phyloP scores from a whole-genome alignment of 2,888 invertebrate species.

The Theodoxus fluviatilis region DNA sequence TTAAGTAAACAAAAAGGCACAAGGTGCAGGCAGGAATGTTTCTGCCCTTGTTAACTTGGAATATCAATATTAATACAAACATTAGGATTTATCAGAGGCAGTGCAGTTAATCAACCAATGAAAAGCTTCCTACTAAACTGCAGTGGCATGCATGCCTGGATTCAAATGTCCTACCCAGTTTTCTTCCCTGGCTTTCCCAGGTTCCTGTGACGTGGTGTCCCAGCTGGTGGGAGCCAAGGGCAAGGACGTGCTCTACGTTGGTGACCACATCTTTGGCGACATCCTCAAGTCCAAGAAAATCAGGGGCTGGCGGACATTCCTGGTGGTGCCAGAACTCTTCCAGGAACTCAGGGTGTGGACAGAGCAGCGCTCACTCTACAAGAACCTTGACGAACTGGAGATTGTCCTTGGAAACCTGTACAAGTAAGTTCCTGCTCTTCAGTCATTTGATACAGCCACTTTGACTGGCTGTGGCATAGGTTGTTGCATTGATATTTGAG shows the following conservation, averaged over 20 bases:
- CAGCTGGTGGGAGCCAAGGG: conserved; percentile 94
- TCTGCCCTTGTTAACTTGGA: no score
- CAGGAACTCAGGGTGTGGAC: conserved; percentile 98
- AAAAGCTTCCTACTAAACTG: no score
- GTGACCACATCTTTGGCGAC: conserved; percentile 99
- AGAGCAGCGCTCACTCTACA: conserved; percentile 91
- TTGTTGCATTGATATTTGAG: not conserved
- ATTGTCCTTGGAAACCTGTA: conserved; percentile 90
- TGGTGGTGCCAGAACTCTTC: conserved; percentile 94
- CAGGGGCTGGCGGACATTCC: conserved; percentile 97
- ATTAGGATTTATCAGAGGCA: no score
- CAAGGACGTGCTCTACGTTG: conserved; percentile 96
- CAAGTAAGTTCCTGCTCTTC: conserved; percentile 74
- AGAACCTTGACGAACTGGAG: conserved; percentile 87
- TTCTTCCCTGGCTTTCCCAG: conserved; percentile 44
- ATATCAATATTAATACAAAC: no score
- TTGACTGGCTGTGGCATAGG: not conserved
- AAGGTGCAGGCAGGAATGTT: no score
- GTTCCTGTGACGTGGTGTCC: conserved; percentile 94
- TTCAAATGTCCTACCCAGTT: no score
- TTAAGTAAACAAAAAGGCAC: no score
- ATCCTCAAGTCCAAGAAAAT: conserved; percentile 98
- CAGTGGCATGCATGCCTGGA: no score
- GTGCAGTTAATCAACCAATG: no score
- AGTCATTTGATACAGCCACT: not conserved